phyloP scores from a whole-genome alignment of 1,140 invertebrate genomes.

The Caenorhabditis latens region DNA sequence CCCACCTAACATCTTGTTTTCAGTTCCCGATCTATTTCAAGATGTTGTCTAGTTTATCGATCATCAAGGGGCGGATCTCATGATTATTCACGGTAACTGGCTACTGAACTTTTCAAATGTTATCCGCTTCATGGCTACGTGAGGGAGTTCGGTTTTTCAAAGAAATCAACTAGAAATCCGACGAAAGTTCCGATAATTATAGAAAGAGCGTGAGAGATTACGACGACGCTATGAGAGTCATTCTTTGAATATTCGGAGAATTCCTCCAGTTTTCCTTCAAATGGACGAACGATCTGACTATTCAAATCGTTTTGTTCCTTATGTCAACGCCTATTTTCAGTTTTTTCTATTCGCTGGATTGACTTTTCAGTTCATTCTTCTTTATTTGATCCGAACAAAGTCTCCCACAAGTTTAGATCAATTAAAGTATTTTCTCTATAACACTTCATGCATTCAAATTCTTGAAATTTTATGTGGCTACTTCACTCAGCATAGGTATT shows the following conservation, averaged over 20 bases:
- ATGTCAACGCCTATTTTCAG: conserved; percentile 28
- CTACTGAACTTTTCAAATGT: not conserved
- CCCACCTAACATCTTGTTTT: not conserved
- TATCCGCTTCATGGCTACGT: not conserved
- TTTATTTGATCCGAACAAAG: conserved; percentile 22
- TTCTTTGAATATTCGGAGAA: conserved; percentile 4
- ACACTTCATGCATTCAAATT: conserved; percentile 25
- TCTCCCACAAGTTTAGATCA: conserved; percentile 25
- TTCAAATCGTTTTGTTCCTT: conserved; percentile 24
- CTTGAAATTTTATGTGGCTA: conserved; percentile 18
- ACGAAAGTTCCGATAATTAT: not conserved
- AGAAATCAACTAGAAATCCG: not conserved
- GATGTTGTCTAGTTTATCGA: not conserved
- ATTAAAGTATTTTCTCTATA: conserved; percentile 28
- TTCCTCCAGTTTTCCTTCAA: not conserved
- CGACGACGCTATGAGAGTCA: not conserved
- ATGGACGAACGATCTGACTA: conserved; percentile 25
- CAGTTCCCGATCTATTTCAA: conserved; percentile 15
- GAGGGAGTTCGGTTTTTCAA: conserved; percentile 7
- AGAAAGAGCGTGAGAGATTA: not conserved
- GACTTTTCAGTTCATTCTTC: conserved; percentile 19
- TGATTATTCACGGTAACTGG: conserved; percentile 11
- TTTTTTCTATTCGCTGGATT: conserved; percentile 14
- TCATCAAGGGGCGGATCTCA: not conserved
- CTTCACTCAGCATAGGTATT: conserved; percentile 36